These are phyloP conservation scores for Egretta garzetta DNA, from an alignment of 2,113 vertebrate species.

Conservation along the genomic window DNA sequence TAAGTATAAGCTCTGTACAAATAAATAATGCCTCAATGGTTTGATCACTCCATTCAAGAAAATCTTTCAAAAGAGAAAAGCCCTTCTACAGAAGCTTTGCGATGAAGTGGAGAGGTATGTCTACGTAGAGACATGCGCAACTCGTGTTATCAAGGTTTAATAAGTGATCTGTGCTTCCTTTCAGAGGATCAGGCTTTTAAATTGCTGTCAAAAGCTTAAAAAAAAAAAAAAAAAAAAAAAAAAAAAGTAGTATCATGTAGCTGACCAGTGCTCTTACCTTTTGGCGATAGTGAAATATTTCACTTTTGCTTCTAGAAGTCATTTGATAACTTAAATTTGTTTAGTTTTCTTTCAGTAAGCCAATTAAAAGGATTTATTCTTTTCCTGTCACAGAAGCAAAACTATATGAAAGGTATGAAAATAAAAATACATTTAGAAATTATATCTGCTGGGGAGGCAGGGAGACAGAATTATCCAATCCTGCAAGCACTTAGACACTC, in stretches of 20 bases:
- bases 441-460: not conserved
- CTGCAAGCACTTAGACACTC: not conserved
- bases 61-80: slow-evolving; percentile 71
- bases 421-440: not conserved
- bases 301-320: slow-evolving; percentile 73
- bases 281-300: slow-evolving; percentile 70
- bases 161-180: slow-evolving; percentile 77
- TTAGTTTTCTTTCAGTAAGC: slow-evolving; percentile 68
- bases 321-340: slow-evolving; percentile 62
- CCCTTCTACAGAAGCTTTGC: slow-evolving; percentile 64
- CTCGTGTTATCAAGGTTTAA: slow-evolving; percentile 40
- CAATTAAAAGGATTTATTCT: not conserved
- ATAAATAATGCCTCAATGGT: slow-evolving; percentile 73
- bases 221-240: not conserved
- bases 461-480: not conserved
- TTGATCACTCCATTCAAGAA: slow-evolving; percentile 74
- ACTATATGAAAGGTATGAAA: not conserved
- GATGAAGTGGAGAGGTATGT: slow-evolving; percentile 33
- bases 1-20: slow-evolving; percentile 78
- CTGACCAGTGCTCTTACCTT: slow-evolving; percentile 71
- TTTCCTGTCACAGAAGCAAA: slow-evolving; percentile 1
- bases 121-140: slow-evolving; percentile 36
- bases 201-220: slow-evolving; percentile 61
- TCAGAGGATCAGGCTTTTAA: slow-evolving; percentile 70
- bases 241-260: slow-evolving; percentile 6